A percentile compares a stretch with the other conserved stretches of the same genome.
Evolutionary conservation across 2,888 invertebrate species (phyloP).

Genomic region (Listrodromus nycthemerus): DNA sequence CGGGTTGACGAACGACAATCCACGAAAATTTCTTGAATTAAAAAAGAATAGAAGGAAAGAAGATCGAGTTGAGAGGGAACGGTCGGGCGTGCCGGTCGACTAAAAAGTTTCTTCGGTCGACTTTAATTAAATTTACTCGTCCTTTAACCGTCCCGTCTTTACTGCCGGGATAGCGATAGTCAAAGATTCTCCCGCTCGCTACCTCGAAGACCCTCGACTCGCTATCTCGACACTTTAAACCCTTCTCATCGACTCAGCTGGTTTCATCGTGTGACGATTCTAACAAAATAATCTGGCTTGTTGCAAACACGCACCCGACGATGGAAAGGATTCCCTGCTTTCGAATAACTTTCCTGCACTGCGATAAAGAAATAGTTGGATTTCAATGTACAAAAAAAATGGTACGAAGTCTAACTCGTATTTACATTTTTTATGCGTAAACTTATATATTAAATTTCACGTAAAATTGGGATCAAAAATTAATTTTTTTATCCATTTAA

Average conservation of each 20-base stretch:
- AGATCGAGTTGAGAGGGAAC: conserved; percentile 29
- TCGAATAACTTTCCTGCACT: no score
- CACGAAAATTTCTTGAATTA: conserved; percentile 4
- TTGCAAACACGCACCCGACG: neutral
- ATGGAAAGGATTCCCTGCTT: no score
- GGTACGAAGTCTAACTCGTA: no score
- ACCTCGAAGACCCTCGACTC: neutral
- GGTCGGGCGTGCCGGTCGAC: conserved; percentile 49
- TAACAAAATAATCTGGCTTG: neutral
- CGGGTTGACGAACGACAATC: conserved; percentile 1
- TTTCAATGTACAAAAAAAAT: no score
- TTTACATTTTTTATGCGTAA: no score
- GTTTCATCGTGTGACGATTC: neutral
- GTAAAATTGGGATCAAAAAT: no score
- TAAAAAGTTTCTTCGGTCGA: conserved; percentile 62
- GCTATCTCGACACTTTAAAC: conserved; percentile 30
- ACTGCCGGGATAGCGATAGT: conserved; percentile 30
- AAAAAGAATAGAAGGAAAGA: conserved; percentile 14
- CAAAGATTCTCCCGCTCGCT: neutral
- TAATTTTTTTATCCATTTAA: no score
- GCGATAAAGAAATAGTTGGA: no score
- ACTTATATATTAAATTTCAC: no score
- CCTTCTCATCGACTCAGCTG: conserved; percentile 2
- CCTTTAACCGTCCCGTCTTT: conserved; percentile 61
- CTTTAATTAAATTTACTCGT: conserved; percentile 70